phyloP scores from a whole-genome alignment of 2,113 vertebrate species.

The Colius striatus region DNA sequence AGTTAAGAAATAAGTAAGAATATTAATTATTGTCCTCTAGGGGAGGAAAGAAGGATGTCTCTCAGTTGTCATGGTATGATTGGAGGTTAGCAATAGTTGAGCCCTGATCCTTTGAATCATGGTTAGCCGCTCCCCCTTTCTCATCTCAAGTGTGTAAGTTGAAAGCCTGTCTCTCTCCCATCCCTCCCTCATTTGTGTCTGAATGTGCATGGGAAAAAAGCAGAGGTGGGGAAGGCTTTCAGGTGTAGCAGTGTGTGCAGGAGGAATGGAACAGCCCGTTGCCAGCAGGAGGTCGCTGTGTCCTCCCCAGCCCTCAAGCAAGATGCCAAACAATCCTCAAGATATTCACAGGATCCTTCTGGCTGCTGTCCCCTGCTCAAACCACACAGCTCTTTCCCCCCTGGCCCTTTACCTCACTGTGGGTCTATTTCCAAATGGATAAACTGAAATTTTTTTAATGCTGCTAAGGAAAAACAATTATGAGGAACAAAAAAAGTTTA shows the following conservation, averaged over 20 bases:
- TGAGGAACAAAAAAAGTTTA: neutral
- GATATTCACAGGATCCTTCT: neutral
- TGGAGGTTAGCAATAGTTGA: neutral
- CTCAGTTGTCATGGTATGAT: neutral
- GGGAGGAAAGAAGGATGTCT: neutral
- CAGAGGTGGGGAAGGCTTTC: neutral
- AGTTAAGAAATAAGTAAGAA: neutral
- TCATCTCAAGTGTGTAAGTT: neutral
- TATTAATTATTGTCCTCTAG: neutral
- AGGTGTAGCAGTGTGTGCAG: neutral
- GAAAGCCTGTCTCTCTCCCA: slow-evolving; percentile 3
- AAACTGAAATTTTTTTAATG: neutral
- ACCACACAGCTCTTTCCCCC: neutral
- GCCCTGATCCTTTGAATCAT: neutral
- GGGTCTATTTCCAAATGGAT: neutral
- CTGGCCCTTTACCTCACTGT: neutral
- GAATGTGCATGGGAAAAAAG: neutral
- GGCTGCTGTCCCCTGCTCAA: neutral
- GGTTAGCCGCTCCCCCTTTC: neutral
- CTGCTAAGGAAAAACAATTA: slow-evolving; percentile 5
- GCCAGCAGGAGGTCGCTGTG: neutral
- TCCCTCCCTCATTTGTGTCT: slow-evolving; percentile 9
- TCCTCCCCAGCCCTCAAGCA: neutral
- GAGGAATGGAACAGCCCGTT: neutral
- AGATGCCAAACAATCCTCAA: neutral